Conservation (phyloP, 1,140 invertebrate species). For the Papilio polyxenes region DNA sequence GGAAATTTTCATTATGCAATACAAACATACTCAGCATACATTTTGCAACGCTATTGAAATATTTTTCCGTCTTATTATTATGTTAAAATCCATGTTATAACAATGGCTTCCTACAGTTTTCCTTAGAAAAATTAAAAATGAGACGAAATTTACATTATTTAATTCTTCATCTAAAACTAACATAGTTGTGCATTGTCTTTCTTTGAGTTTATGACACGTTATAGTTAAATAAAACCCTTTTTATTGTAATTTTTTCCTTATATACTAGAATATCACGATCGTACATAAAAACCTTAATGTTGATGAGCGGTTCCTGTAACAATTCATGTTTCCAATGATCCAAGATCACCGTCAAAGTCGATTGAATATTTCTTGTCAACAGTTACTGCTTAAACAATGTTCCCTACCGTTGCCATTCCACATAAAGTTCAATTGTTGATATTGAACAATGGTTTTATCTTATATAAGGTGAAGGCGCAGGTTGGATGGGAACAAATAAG, state of each 20-base stretch:
- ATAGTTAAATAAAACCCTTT: too few species aligned
- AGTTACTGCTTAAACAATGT: not conserved
- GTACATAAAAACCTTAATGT: too few species aligned
- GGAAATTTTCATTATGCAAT: constrained; percentile 26
- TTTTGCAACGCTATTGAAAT: constrained; percentile 7
- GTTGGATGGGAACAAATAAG: constrained; percentile 9
- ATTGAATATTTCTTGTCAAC: not conserved
- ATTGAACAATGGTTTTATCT: constrained; percentile 18
- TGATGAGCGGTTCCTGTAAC: not conserved
- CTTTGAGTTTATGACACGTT: too few species aligned
- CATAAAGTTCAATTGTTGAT: constrained; percentile 17
- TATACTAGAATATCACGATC: too few species aligned
- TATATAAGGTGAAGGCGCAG: constrained; percentile 4
- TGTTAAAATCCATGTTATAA: not conserved
- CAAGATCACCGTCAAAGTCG: too few species aligned
- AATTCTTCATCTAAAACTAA: too few species aligned
- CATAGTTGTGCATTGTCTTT: too few species aligned
- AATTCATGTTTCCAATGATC: not conserved
- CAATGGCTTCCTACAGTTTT: not conserved
- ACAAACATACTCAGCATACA: not conserved
- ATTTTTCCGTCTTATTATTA: constrained; percentile 2
- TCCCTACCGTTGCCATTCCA: not conserved
- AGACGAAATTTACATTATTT: too few species aligned
- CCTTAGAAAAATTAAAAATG: too few species aligned
- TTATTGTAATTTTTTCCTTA: too few species aligned